A percentile compares a stretch with the other conserved stretches of the same genome.
phyloP scores from a whole-genome alignment of 2,888 invertebrate species.

The Seladonia tumulorum region DNA sequence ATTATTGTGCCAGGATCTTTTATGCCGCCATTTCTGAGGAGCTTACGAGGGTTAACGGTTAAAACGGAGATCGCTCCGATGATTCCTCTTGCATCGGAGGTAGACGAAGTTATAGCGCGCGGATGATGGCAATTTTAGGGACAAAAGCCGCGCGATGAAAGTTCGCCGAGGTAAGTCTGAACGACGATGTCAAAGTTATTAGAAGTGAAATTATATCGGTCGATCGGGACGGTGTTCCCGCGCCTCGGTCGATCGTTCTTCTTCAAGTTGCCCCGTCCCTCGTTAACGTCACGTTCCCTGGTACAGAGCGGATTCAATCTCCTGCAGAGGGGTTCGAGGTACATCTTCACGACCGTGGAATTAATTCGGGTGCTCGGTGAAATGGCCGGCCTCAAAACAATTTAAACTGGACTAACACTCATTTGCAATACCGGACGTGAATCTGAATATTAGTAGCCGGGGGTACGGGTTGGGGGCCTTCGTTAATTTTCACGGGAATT shows the following conservation, averaged over 20 bases:
- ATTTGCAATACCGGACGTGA: background rate
- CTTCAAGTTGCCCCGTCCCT: background rate
- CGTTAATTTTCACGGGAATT: conserved; percentile 7
- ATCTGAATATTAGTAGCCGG: background rate
- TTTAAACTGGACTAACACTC: conserved; percentile 4
- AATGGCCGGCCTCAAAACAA: background rate
- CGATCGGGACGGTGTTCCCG: conserved; percentile 10
- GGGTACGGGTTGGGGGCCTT: background rate
- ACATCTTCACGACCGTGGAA: background rate
- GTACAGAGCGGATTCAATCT: background rate
- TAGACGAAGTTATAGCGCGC: background rate
- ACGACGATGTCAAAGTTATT: conserved; percentile 16
- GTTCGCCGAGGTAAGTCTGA: conserved; percentile 20
- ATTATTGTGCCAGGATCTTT: background rate
- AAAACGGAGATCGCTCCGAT: background rate
- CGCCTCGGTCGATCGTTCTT: background rate
- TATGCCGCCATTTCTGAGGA: background rate
- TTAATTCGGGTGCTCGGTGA: background rate
- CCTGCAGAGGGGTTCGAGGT: background rate
- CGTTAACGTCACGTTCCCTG: conserved; percentile 6
- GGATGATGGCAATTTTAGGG: conserved; percentile 15
- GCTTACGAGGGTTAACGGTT: background rate
- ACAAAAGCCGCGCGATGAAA: conserved; percentile 11
- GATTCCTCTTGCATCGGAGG: background rate
- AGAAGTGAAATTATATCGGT: conserved; percentile 19